Conservation (phyloP, 2,113 vertebrate species). For the Austrofundulus limnaeus region DNA sequence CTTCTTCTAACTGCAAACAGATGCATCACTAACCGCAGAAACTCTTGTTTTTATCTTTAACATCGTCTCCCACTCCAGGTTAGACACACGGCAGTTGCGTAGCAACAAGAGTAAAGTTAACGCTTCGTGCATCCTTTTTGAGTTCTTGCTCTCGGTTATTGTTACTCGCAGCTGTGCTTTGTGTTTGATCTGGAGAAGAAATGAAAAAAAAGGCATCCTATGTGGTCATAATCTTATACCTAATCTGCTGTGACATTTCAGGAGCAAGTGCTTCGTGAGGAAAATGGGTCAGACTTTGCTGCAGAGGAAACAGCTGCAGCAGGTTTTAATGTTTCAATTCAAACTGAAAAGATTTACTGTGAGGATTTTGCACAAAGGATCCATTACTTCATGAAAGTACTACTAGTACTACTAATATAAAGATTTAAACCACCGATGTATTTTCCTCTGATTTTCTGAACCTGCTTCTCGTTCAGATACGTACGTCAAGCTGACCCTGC, state of each 20-base stretch:
- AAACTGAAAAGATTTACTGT: slow-evolving; percentile 10
- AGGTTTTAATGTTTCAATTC: slow-evolving; percentile 2
- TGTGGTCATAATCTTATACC: slow-evolving; percentile 34
- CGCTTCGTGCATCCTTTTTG: slow-evolving; percentile 34
- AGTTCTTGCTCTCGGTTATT: slow-evolving; percentile 39
- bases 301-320: slow-evolving; percentile 33
- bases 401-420: fast-evolving
- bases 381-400: neutral
- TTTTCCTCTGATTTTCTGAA: neutral
- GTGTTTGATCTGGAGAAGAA: slow-evolving; percentile 57
- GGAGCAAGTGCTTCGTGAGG: slow-evolving; percentile 10
- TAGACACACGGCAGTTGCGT: slow-evolving; percentile 58
- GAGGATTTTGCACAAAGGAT: slow-evolving; percentile 59
- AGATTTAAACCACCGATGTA: neutral
- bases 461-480: slow-evolving; percentile 82
- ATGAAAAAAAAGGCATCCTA: slow-evolving; percentile 42
- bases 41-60: slow-evolving; percentile 38
- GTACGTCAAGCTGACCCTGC: slow-evolving; percentile 93
- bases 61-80: slow-evolving; percentile 39
- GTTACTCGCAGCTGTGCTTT: slow-evolving; percentile 38
- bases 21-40: slow-evolving; percentile 20
- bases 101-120: slow-evolving; percentile 62
- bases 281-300: slow-evolving; percentile 22
- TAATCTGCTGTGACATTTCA: slow-evolving; percentile 20
- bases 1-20: slow-evolving; percentile 12